phyloP scores from a whole-genome alignment of 2,113 vertebrate species.

The Onychostoma macrolepis region DNA sequence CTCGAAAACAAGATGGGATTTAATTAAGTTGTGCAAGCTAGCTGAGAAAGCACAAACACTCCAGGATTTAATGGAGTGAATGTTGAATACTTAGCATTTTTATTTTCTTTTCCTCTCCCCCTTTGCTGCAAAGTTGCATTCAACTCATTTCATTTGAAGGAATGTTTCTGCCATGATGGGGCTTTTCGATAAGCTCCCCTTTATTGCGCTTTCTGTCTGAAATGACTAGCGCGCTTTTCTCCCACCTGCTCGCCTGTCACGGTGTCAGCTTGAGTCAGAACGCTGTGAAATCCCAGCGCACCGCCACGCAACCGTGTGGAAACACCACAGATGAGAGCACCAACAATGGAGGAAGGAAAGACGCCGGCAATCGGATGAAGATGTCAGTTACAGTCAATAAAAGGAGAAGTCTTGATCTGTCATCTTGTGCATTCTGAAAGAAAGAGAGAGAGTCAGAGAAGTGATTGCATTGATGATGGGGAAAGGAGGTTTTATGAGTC shows the following conservation, averaged over 20 bases:
- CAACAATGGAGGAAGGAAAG: constrained; percentile 67
- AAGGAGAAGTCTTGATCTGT: constrained; percentile 48
- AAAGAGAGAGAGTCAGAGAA: background rate
- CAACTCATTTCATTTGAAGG: constrained; percentile 40
- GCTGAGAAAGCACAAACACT: constrained; percentile 58
- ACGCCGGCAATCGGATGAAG: constrained; percentile 72
- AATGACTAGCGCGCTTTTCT: constrained; percentile 52
- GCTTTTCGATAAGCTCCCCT: constrained; percentile 45
- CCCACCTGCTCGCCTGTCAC: constrained; percentile 56
- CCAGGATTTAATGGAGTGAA: constrained; percentile 38
- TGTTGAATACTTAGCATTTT: constrained; percentile 39
- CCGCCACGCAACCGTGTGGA: constrained; percentile 77
- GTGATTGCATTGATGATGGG: constrained; percentile 31
- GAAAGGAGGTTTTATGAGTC: background rate
- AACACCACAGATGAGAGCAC: constrained; percentile 77
- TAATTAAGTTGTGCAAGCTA: constrained; percentile 60
- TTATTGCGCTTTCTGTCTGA: constrained; percentile 40
- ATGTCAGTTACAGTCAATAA: constrained; percentile 79
- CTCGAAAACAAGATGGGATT: constrained; percentile 52
- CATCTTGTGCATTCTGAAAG: constrained; percentile 24
- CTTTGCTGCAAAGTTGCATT: constrained; percentile 29
- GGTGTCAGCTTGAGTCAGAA: constrained; percentile 68
- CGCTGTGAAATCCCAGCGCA: constrained; percentile 76
- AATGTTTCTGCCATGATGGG: constrained; percentile 27
- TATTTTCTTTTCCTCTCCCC: background rate